Evolutionary conservation across 2,797 vertebrate species (phyloP), one percentile per base, ranked within the genome.

Genomic region (Rhinoraja longicauda): DNA sequence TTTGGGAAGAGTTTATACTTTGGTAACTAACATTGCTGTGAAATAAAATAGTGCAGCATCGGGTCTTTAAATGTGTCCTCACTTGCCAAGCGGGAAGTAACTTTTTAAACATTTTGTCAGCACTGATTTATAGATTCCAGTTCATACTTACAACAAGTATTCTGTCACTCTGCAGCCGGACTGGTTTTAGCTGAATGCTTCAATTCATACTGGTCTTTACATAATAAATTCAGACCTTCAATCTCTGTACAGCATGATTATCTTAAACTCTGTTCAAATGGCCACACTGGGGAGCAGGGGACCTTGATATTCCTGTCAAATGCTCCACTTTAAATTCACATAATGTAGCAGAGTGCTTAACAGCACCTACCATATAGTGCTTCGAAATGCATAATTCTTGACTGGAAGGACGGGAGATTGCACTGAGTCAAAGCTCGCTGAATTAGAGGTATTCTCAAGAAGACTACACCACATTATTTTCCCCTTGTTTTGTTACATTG

Each of bases 221-320:
- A 36, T 88, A 88, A 88, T 62, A 88, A 88, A 88, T 88, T 88
- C 84, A 67, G 59, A 36, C 84, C 84, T 88, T 88, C 84, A 88
- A 88, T 88, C 59, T 88, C 17, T 67, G 59, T 19, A 67, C 84
- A 88, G 62, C 62, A 64, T 86, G 82, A 86, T 86, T 86, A 86
- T 86, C 59, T 88, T 67, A 88, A 88, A 88, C 84, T 88, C 84
- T 67, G 84, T 88, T 88, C 84, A 88, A 88, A 88, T 88, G 84
- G 59, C 84, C 88, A 88, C 84, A 88, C 59, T 67, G n/a, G 84
- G 84, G 84, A 88, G 59, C 84, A 24, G 84, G 84, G 84, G 59
- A 88, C 84, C 59, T 88, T 36, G 84, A 67, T 67, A 88, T 67
- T 88, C 84, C 62, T 67, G 84, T 88, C 84, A 88, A 88, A 64